These are phyloP conservation scores for Operophtera brumata DNA, from an alignment of 2,888 invertebrate species.

Conservation along the genomic window DNA sequence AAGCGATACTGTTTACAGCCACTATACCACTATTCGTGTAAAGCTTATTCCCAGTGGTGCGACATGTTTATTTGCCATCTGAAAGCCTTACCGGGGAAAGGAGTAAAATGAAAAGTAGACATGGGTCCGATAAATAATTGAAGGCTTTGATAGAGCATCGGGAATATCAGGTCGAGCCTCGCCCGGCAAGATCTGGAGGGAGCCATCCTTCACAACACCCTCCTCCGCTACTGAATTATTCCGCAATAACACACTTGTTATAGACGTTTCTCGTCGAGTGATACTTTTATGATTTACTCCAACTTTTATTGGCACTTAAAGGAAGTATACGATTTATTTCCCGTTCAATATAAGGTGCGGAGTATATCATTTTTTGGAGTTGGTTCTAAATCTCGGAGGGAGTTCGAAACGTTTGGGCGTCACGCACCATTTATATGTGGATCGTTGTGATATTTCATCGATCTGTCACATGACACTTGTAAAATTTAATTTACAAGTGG, in stretches of 20 bases:
- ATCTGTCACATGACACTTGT: not conserved
- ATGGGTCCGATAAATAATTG: slow-evolving; percentile 81
- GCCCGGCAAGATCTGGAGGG: slow-evolving; percentile 63
- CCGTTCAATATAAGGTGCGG: slow-evolving; percentile 76
- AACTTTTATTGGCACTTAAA: slow-evolving; percentile 81
- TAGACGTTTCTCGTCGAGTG: slow-evolving; percentile 78
- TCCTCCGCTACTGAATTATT: slow-evolving; percentile 77
- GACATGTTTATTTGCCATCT: slow-evolving; percentile 69
- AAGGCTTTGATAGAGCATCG: slow-evolving; percentile 77
- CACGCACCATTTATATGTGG: slow-evolving; percentile 59
- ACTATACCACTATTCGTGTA: slow-evolving; percentile 60
- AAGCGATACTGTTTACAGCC: slow-evolving; percentile 58
- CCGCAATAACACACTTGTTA: slow-evolving; percentile 80
- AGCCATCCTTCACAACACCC: slow-evolving; percentile 75
- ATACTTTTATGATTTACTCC: slow-evolving; percentile 81
- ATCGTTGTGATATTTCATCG: slow-evolving; percentile 41
- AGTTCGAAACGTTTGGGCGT: slow-evolving; percentile 57
- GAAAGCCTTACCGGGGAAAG: slow-evolving; percentile 68
- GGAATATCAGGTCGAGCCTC: slow-evolving; percentile 67
- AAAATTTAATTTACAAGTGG: not conserved
- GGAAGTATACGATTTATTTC: slow-evolving; percentile 80
- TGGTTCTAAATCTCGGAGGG: slow-evolving; percentile 61
- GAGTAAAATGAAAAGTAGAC: slow-evolving; percentile 80
- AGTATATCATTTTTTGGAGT: slow-evolving; percentile 77
- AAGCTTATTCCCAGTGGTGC: slow-evolving; percentile 64